Evolutionary conservation across 2,797 vertebrate species (phyloP), one percentile per base, ranked within the genome.

Genomic region (Coreius guichenoti): DNA sequence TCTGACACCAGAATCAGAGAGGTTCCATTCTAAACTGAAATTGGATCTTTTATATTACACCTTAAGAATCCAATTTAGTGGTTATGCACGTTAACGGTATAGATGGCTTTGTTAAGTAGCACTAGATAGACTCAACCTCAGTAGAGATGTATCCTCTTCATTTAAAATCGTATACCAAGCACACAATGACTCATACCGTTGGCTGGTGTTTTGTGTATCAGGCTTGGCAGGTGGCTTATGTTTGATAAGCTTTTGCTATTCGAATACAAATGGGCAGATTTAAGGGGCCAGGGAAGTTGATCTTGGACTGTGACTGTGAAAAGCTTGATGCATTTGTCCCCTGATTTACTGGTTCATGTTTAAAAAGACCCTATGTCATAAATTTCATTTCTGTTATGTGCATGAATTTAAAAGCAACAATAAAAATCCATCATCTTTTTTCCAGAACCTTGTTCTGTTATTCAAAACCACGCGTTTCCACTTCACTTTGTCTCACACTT

Each of bases 31-130:
- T 54, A 87, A 82, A 78, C 56, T 17, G 47, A 31, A 86, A 90
- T 90, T 88, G 89, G 84, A 88, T 90, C 76, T 81, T 91, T 90
- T 82, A 87, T 88, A 86, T 85, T 88, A 83, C 43, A 56, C 85
- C 72, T 76, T 85, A 84, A 89, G 72, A 84, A 77, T 80, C 63
- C 75, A 80, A 61, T 87, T 85, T 70, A 33, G 80, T 80, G 69
- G 80, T 75, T 75, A 82, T 85, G 61, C 12, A 54, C 26, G 6
- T 84, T 86, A 82, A 82, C 9, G 67, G 9, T 72, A 81, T 68
- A 31, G 23, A 79, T 51, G 75, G 47, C 69, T 76, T 70, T 86
- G 45, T 63, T 83, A 51, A 69, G 45, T 51, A 67, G 23, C 14
- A 47, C 56, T 33, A 49, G 70, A 74, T 39, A 47, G 47, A 33